A percentile compares a stretch with the other conserved stretches of the same genome.
Evolutionary conservation across 2,888 invertebrate genomes (phyloP).

Genomic region (Rhynchonema sp.): DNA sequence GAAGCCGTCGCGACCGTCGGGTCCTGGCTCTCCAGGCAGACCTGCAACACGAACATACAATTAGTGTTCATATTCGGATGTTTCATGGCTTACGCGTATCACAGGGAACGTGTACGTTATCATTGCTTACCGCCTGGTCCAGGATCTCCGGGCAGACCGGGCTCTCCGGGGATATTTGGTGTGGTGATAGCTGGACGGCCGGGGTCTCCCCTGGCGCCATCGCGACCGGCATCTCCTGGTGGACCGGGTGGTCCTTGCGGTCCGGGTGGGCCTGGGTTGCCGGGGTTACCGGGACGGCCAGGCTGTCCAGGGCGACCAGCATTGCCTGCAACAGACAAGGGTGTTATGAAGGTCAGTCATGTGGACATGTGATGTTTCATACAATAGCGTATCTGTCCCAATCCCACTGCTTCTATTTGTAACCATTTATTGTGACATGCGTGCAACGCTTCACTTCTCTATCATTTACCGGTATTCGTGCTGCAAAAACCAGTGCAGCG

Average conservation of each 20-base stretch:
- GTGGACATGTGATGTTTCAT: no score
- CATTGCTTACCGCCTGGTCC: slow-evolving; percentile 7
- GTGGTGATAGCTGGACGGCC: slow-evolving; percentile 25
- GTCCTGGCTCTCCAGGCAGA: slow-evolving; percentile 15
- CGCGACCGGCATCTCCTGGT: slow-evolving; percentile 1
- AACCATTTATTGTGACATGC: no score
- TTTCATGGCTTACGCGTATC: background rate
- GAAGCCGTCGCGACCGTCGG: slow-evolving; percentile 10
- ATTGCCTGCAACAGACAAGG: slow-evolving; percentile 8
- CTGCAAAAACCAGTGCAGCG: no score
- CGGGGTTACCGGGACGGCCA: slow-evolving; percentile 22
- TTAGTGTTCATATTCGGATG: background rate
- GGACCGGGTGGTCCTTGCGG: slow-evolving; percentile 1
- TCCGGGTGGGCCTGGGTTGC: background rate
- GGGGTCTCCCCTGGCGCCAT: slow-evolving; percentile 18
- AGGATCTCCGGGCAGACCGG: slow-evolving; percentile 23
- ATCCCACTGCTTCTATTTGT: no score
- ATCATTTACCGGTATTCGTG: no score
- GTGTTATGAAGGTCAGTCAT: no score
- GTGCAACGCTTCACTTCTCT: no score
- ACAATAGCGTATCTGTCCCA: no score
- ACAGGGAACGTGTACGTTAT: background rate
- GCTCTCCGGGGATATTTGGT: slow-evolving; percentile 24
- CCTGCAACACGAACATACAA: slow-evolving; percentile 4
- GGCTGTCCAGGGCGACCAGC: slow-evolving; percentile 18